Conservation (phyloP, 2,888 invertebrate genomes). For the Piscicola geometra region DNA sequence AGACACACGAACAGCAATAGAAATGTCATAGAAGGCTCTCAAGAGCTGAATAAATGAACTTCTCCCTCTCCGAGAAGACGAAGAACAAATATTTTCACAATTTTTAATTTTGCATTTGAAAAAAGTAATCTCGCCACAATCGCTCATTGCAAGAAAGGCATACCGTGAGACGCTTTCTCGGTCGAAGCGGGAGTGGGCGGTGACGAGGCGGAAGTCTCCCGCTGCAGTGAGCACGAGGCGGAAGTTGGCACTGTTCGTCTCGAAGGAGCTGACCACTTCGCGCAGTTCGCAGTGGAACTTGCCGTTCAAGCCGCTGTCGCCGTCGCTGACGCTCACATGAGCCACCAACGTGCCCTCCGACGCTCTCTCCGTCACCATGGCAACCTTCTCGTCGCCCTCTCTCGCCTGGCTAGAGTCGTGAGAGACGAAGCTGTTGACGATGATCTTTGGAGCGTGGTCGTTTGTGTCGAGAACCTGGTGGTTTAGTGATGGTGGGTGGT, state of each 20-base stretch:
- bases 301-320: constrained; percentile 7
- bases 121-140: too few species aligned
- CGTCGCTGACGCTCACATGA: not conserved
- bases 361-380: not conserved
- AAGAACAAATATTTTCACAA: too few species aligned
- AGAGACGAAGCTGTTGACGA: not conserved
- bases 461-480: not conserved
- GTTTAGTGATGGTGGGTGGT: too few species aligned
- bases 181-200: not conserved
- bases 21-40: too few species aligned
- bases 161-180: not conserved
- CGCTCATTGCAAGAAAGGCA: too few species aligned
- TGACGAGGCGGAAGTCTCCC: not conserved
- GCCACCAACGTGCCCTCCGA: not conserved
- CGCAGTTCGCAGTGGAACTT: not conserved
- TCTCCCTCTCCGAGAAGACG: too few species aligned
- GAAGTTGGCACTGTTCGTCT: not conserved
- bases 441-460: not conserved
- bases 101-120: too few species aligned
- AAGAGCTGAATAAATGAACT: too few species aligned
- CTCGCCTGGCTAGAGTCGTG: too few species aligned
- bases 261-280: not conserved
- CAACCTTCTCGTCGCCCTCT: not conserved
- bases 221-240: not conserved
- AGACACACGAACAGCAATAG: too few species aligned